Evolutionary conservation across 92 coral and sea anemone species (phyloP).

Genomic region (Galaxea fascicularis): DNA sequence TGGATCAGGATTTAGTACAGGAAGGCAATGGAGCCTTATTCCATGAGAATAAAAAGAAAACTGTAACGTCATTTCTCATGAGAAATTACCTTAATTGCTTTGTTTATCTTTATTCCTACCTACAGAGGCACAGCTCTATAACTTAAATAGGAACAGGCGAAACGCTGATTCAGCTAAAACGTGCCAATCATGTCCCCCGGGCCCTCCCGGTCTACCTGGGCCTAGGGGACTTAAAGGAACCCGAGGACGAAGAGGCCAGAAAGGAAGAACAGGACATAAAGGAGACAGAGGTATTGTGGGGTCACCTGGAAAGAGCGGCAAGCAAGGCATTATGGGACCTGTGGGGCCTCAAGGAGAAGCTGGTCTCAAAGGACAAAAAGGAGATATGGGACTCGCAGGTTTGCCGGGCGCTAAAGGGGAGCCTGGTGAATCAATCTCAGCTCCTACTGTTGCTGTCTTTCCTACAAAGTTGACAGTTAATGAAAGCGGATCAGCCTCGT

Average conservation of each 20-base stretch:
- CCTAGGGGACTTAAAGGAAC: constrained; percentile 23
- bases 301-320: constrained; percentile 36
- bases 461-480: constrained; percentile 47
- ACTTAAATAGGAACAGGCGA: neutral
- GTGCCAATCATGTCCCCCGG: constrained; percentile 16
- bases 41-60: too few species aligned
- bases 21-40: too few species aligned
- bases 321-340: constrained; percentile 39
- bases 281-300: constrained; percentile 44
- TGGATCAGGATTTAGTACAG: too few species aligned
- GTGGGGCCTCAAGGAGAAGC: constrained; percentile 20
- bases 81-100: neutral
- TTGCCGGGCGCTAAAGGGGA: constrained; percentile 60
- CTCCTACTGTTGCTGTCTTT: constrained; percentile 50
- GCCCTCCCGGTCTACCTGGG: constrained; percentile 62
- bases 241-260: constrained; percentile 50
- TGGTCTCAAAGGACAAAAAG: constrained; percentile 41
- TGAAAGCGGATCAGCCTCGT: constrained; percentile 54
- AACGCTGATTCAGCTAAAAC: neutral
- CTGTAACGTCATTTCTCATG: neutral
- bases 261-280: constrained; percentile 32
- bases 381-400: constrained; percentile 51
- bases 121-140: neutral
- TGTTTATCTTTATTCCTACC: neutral
- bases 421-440: constrained; percentile 46